A percentile compares a stretch with the other conserved stretches of the same genome.
phyloP scores from a whole-genome alignment of 2,888 invertebrate genomes.

The Zeuzera pyrina region DNA sequence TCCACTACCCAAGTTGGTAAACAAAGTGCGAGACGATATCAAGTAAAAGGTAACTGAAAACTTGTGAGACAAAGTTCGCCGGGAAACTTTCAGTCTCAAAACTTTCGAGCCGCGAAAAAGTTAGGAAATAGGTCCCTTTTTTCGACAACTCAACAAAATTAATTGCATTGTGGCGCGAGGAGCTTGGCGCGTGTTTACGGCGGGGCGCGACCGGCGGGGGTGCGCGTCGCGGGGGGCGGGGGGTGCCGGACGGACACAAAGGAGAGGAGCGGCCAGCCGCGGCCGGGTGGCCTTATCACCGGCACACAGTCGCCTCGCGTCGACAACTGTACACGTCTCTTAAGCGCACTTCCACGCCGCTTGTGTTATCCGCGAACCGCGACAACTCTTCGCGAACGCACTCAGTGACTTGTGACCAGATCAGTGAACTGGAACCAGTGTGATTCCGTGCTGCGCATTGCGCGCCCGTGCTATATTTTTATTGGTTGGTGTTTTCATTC shows the following conservation, averaged over 20 bases:
- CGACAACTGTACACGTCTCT: slow-evolving; percentile 47
- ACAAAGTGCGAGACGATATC: too few species aligned
- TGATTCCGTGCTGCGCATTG: slow-evolving; percentile 46
- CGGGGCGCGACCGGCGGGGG: slow-evolving; percentile 3
- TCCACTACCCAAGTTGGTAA: too few species aligned
- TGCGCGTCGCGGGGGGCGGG: slow-evolving; percentile 32
- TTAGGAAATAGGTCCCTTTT: slow-evolving; percentile 26
- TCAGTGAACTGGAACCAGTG: slow-evolving; percentile 24
- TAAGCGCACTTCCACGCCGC: slow-evolving; percentile 15
- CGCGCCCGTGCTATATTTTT: slow-evolving; percentile 35
- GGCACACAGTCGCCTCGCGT: slow-evolving; percentile 64
- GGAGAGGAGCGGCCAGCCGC: slow-evolving; percentile 66
- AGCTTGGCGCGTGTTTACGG: slow-evolving; percentile 46
- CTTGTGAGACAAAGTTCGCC: slow-evolving; percentile 30
- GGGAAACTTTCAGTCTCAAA: background rate
- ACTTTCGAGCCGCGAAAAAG: slow-evolving; percentile 21
- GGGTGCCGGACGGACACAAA: slow-evolving; percentile 66
- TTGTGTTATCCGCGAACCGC: slow-evolving; percentile 24
- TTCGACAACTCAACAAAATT: slow-evolving; percentile 33
- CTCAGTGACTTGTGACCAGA: slow-evolving; percentile 4
- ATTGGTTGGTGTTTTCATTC: slow-evolving; percentile 34
- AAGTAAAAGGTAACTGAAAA: too few species aligned
- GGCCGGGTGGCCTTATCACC: slow-evolving; percentile 61
- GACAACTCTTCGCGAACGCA: slow-evolving; percentile 15
- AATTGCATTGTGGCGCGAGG: too few species aligned